A percentile compares a stretch with the other conserved stretches of the same genome.
phyloP scores from a whole-genome alignment of 2,797 vertebrate genomes.

The Capromys pilorides region DNA sequence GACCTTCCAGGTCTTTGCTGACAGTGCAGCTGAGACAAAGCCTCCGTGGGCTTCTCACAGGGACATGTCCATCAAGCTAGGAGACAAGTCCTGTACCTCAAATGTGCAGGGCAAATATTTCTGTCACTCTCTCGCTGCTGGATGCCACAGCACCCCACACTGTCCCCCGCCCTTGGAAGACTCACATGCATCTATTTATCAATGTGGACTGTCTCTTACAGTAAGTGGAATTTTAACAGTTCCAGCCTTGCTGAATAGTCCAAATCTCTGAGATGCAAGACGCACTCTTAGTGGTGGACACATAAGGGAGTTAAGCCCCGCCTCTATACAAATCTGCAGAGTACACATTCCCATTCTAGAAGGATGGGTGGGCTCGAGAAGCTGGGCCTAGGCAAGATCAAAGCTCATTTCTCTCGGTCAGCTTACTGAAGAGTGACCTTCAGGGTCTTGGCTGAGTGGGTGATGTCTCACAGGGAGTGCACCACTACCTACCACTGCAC shows the following conservation, averaged over 20 bases:
- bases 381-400: background rate
- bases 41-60: background rate
- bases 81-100: background rate
- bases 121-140: background rate
- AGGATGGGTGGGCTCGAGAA: background rate
- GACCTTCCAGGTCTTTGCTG: background rate
- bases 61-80: accelerated
- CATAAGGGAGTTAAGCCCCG: background rate
- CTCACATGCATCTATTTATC: background rate
- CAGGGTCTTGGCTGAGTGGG: background rate
- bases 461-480: background rate
- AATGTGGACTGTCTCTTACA: background rate
- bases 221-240: background rate
- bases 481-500: too few species aligned
- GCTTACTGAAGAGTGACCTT: too few species aligned
- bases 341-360: background rate
- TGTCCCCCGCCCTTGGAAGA: background rate
- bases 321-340: background rate
- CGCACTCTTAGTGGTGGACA: background rate
- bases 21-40: background rate
- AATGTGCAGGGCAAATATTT: background rate
- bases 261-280: background rate
- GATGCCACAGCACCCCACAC: too few species aligned
- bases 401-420: background rate
- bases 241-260: background rate